These are phyloP conservation scores for Thalpophila matura DNA, from an alignment of 2,888 invertebrate species.

Conservation along the genomic window DNA sequence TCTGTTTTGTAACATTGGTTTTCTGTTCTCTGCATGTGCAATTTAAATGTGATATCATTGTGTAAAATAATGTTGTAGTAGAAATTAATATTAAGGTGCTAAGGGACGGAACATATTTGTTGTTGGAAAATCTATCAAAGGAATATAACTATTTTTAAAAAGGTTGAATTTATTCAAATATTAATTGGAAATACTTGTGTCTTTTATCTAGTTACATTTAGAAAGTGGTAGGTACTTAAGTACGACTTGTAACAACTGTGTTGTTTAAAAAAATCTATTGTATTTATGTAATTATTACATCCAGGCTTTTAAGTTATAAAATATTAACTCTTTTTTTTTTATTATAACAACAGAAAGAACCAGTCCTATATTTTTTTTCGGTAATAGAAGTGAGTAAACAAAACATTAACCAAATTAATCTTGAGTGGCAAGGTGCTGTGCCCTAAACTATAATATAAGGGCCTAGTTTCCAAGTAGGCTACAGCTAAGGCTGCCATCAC, in stretches of 20 bases:
- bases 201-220: constrained; percentile 65
- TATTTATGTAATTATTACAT: constrained; percentile 50
- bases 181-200: constrained; percentile 63
- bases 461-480: constrained; percentile 58
- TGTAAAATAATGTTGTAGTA: constrained; percentile 77
- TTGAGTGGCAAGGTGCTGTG: constrained; percentile 52
- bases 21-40: constrained; percentile 84
- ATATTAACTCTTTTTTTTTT: constrained; percentile 47
- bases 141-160: constrained; percentile 68
- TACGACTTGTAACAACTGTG: constrained; percentile 88
- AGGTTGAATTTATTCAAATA: constrained; percentile 61
- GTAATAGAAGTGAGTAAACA: constrained; percentile 13
- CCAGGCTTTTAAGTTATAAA: constrained; percentile 33
- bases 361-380: constrained; percentile 41
- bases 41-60: constrained; percentile 88
- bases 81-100: constrained; percentile 85
- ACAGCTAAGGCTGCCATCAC: too few relatives aligned
- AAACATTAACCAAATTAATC: constrained; percentile 26
- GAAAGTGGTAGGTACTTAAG: constrained; percentile 84
- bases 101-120: constrained; percentile 76
- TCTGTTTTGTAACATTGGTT: constrained; percentile 59
- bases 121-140: constrained; percentile 72
- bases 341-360: constrained; percentile 44
- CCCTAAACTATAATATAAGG: constrained; percentile 46
- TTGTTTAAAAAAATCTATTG: constrained; percentile 76